A percentile compares a stretch with the other conserved stretches of the same genome.
phyloP scores from a whole-genome alignment of 1,140 invertebrate species.

The Adoxophyes honmai region DNA sequence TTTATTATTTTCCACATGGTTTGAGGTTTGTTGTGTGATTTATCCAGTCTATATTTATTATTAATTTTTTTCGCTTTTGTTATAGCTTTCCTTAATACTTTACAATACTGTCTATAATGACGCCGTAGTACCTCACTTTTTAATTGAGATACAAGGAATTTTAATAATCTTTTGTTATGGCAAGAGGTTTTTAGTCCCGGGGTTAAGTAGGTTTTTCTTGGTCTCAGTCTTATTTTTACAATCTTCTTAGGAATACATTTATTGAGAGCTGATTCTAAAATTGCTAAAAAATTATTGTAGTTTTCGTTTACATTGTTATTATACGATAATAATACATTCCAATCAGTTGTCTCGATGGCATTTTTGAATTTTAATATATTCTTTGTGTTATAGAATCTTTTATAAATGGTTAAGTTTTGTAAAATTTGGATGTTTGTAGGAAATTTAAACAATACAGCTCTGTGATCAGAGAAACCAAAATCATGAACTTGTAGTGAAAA shows the following conservation, averaged over 20 bases:
- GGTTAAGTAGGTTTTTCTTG: conserved; percentile 10
- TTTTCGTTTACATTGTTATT: conserved; percentile 12
- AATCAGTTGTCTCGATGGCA: not conserved
- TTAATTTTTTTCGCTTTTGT: no score
- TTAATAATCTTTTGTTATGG: conserved; percentile 10
- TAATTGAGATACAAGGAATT: not conserved
- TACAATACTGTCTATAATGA: not conserved
- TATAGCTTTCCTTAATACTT: conserved; percentile 6
- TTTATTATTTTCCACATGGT: no score
- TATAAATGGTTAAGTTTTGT: not conserved
- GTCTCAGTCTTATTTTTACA: not conserved
- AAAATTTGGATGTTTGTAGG: not conserved
- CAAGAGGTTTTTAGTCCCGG: conserved; percentile 3
- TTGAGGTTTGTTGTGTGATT: not conserved
- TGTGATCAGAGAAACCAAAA: conserved; percentile 11
- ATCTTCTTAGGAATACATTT: conserved; percentile 14
- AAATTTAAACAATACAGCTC: not conserved
- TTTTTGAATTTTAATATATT: conserved; percentile 3
- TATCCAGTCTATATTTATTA: not conserved
- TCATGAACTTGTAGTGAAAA: not conserved
- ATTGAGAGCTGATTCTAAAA: not conserved
- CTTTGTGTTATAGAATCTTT: not conserved
- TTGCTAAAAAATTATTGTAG: conserved; percentile 1
- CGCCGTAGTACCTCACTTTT: not conserved
- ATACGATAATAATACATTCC: not conserved